Percentiles rank a stretch among this genome's conserved stretches.
Evolutionary conservation across 2,797 vertebrate genomes (phyloP).

Genomic region (Prunella strophiata): DNA sequence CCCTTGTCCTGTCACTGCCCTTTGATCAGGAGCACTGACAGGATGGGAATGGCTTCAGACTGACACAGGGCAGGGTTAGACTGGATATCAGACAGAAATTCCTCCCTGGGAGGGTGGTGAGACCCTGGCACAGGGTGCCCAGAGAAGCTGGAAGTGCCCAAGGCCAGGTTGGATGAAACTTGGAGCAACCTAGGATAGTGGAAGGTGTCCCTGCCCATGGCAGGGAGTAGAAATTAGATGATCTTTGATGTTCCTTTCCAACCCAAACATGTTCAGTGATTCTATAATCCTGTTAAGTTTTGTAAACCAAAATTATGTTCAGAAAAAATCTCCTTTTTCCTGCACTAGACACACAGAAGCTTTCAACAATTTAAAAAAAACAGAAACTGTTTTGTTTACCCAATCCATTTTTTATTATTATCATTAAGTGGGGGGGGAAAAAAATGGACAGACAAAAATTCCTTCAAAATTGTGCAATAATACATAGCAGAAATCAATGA

Average conservation of each 20-base stretch:
- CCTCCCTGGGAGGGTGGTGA: neutral
- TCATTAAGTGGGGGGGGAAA: slow-evolving; percentile 43
- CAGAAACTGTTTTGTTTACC: slow-evolving; percentile 54
- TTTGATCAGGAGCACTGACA: neutral
- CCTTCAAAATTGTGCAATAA: slow-evolving; percentile 75
- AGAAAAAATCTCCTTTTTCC: neutral
- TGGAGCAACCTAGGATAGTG: rapidly evolving
- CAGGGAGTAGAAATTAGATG: neutral
- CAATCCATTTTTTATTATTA: slow-evolving; percentile 72
- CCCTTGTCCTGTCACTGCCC: neutral
- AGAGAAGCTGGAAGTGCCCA: neutral
- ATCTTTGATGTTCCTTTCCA: neutral
- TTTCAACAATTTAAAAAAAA: slow-evolving; percentile 5
- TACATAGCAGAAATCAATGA: slow-evolving; percentile 66
- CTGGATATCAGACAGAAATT: neutral
- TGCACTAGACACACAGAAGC: neutral
- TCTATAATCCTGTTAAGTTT: neutral
- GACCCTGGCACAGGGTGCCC: neutral
- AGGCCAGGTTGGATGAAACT: neutral
- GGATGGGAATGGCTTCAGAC: neutral
- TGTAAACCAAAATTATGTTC: neutral
- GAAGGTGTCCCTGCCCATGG: neutral
- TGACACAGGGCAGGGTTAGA: neutral
- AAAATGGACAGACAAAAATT: slow-evolving; percentile 68
- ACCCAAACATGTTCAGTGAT: neutral